A percentile compares a stretch with the other conserved stretches of the same genome.
phyloP scores from a whole-genome alignment of 2,797 vertebrate species.

The Acipenser transmontanus region DNA sequence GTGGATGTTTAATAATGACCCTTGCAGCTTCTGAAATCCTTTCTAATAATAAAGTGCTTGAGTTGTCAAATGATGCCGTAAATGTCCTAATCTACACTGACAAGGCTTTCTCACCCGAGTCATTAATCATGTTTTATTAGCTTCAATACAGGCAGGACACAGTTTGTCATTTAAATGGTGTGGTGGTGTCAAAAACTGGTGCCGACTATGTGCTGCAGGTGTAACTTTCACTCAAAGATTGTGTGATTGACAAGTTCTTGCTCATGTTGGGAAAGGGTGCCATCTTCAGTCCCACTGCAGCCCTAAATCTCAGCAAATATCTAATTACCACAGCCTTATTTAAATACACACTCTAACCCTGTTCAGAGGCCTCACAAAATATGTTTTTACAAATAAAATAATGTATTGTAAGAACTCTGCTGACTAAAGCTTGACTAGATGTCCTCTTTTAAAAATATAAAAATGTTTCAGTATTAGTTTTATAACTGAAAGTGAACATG shows the following conservation, averaged over 20 bases:
- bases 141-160: slow-evolving; percentile 41
- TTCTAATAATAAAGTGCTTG: slow-evolving; percentile 67
- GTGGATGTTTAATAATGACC: slow-evolving; percentile 57
- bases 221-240: slow-evolving; percentile 47
- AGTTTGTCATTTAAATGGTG: slow-evolving; percentile 42
- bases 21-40: slow-evolving; percentile 38
- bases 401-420: no score
- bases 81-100: slow-evolving; percentile 70
- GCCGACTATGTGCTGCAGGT: slow-evolving; percentile 47
- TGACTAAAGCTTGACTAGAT: no score
- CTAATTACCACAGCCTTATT: no score
- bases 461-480: no score
- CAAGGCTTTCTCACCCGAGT: slow-evolving; percentile 48
- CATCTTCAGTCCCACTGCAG: slow-evolving; percentile 59
- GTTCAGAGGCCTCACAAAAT: no score
- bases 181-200: slow-evolving; percentile 47
- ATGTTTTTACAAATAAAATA: no score
- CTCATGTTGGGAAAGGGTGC: slow-evolving; percentile 59
- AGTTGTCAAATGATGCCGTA: slow-evolving; percentile 65
- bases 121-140: slow-evolving; percentile 54
- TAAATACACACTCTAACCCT: no score
- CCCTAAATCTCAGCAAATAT: no score
- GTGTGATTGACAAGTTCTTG: slow-evolving; percentile 25
- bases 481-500: no score
- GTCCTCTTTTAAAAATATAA: no score